A percentile compares a stretch with the other conserved stretches of the same genome.
Conservation (phyloP, 64 coral and sea anemone genomes). For the Pocillopora verrucosa region DNA sequence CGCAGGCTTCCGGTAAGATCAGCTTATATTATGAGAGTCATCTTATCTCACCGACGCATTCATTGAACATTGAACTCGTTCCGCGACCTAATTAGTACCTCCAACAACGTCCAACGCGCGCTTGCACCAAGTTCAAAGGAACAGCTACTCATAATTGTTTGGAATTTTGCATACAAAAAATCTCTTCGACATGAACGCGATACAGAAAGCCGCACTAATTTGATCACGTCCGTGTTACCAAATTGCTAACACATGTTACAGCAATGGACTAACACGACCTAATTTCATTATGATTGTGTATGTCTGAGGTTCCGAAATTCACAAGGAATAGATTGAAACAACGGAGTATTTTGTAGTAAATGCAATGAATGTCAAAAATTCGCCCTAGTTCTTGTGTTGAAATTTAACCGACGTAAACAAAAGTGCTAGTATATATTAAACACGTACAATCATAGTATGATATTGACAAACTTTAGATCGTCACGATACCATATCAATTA, state of each 20-base stretch:
- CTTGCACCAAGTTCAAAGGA: neutral
- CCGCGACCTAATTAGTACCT: neutral
- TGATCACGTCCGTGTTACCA: too few relatives aligned
- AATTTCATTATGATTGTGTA: neutral
- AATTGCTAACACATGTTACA: too few relatives aligned
- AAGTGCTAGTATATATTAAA: neutral
- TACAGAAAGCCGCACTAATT: too few relatives aligned
- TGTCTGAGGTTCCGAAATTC: neutral
- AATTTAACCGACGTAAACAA: slow-evolving; percentile 26
- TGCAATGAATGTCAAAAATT: neutral
- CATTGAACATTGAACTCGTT: neutral
- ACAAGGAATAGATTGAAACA: neutral
- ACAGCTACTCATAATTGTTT: neutral
- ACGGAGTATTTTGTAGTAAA: slow-evolving; percentile 4
- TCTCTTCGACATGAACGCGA: too few relatives aligned
- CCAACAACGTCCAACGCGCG: neutral
- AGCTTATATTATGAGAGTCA: neutral
- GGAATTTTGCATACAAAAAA: too few relatives aligned
- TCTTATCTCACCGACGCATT: neutral
- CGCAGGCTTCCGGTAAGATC: neutral
- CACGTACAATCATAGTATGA: neutral
- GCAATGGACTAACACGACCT: neutral
- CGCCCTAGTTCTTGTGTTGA: neutral
- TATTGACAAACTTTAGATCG: neutral
- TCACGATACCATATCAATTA: neutral